A percentile compares a stretch with the other conserved stretches of the same genome.
These are phyloP conservation scores for Numenius arquata DNA, from an alignment of 2,113 vertebrate genomes.

Conservation along the genomic window DNA sequence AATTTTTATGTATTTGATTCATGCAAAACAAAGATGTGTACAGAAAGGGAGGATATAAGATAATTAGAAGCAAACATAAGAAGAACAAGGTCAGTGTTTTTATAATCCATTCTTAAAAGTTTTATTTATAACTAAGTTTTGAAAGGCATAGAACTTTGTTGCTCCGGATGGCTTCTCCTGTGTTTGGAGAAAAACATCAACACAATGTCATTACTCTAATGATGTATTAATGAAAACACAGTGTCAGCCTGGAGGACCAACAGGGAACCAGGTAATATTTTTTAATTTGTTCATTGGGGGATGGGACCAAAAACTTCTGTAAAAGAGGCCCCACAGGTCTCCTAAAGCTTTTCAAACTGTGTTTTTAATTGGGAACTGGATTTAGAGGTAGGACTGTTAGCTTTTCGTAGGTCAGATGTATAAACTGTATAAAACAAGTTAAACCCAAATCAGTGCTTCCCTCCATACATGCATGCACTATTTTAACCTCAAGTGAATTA, in stretches of 20 bases:
- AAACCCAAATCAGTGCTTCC: constrained; percentile 55
- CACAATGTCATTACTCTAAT: constrained; percentile 68
- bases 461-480: not conserved
- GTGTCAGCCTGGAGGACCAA: constrained; percentile 68
- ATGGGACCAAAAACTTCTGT: constrained; percentile 71
- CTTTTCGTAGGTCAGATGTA: constrained; percentile 67
- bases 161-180: not conserved
- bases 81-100: not conserved
- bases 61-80: not conserved
- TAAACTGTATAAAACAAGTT: constrained; percentile 65
- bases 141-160: not conserved
- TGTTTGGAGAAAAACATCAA: constrained; percentile 56
- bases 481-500: constrained; percentile 72
- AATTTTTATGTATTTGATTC: not conserved
- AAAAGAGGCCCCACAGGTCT: constrained; percentile 74
- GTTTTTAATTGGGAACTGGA: constrained; percentile 79
- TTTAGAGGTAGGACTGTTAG: constrained; percentile 66
- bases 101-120: not conserved
- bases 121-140: not conserved
- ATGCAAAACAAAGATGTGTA: not conserved
- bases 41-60: not conserved
- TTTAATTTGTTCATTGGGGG: constrained; percentile 78
- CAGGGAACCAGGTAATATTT: constrained; percentile 76
- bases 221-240: constrained; percentile 78
- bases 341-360: constrained; percentile 79